These are phyloP conservation scores for Coregonus ussuriensis DNA, from an alignment of 2,797 vertebrate species.

Conservation along the genomic window DNA sequence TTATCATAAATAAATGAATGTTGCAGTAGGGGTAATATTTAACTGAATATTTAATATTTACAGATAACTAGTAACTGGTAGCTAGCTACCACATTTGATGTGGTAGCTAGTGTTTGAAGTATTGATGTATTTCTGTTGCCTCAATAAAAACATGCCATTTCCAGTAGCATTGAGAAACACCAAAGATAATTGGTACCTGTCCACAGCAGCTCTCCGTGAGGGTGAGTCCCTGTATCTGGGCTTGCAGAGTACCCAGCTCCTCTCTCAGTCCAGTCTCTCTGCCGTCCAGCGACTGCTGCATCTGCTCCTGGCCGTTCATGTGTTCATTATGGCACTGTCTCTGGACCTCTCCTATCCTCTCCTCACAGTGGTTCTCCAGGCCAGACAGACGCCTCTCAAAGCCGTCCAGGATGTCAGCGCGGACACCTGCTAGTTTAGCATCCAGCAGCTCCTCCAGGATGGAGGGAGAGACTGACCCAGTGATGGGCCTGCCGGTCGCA, in stretches of 20 bases:
- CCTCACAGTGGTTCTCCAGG: conserved; percentile 84
- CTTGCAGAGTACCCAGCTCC: conserved; percentile 87
- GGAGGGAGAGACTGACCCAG: conserved; percentile 70
- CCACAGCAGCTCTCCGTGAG: conserved; percentile 88
- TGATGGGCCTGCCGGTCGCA: conserved; percentile 72
- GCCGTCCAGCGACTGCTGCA: conserved; percentile 89
- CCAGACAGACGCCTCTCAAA: conserved; percentile 87
- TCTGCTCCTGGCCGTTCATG: conserved; percentile 84
- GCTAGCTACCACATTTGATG: too few species aligned
- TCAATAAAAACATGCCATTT: background rate
- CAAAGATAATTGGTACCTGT: conserved; percentile 68
- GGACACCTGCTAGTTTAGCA: conserved; percentile 78
- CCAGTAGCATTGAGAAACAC: too few species aligned
- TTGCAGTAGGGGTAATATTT: background rate
- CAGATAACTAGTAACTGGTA: background rate
- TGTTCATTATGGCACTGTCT: conserved; percentile 89
- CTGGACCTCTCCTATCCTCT: conserved; percentile 83
- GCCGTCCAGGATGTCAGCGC: conserved; percentile 85
- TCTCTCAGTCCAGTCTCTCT: conserved; percentile 87
- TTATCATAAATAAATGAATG: background rate
- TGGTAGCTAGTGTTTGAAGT: background rate
- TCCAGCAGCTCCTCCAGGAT: conserved; percentile 86
- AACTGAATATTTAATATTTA: too few species aligned
- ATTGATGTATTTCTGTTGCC: background rate
- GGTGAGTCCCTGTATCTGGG: conserved; percentile 89